phyloP scores from a whole-genome alignment of 2,113 vertebrate species.

The Rhipidura dahli region DNA sequence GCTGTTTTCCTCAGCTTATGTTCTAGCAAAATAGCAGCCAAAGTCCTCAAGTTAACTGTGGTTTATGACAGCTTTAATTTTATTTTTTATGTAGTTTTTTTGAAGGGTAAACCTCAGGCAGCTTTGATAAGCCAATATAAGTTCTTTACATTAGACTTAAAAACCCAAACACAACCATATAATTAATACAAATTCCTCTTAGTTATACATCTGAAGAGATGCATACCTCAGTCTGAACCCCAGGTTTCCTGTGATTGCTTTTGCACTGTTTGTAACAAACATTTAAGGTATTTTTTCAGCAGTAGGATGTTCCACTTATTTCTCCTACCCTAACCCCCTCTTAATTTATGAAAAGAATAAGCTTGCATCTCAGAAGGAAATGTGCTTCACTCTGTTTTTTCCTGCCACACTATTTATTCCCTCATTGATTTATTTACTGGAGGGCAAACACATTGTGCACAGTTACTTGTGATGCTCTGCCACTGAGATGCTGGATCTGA shows the following conservation, averaged over 20 bases:
- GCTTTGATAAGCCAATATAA: neutral
- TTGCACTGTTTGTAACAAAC: neutral
- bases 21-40: neutral
- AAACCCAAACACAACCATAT: rapidly evolving
- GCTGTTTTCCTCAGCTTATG: neutral
- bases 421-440: conserved; percentile 4
- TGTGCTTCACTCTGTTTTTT: neutral
- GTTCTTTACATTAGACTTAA: neutral
- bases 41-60: neutral
- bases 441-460: conserved; percentile 3
- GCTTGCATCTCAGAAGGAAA: neutral
- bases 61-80: neutral
- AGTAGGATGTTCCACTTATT: neutral
- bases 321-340: neutral
- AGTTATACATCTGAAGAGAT: neutral
- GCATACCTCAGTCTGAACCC: neutral
- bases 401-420: neutral
- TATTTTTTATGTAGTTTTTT: neutral
- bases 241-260: neutral
- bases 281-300: neutral
- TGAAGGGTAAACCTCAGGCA: neutral
- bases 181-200: neutral
- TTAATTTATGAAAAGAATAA: neutral
- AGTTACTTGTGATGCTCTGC: neutral
- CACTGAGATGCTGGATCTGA: neutral